phyloP scores from a whole-genome alignment of 2,888 invertebrate genomes.

The Cerastis leucographa region DNA sequence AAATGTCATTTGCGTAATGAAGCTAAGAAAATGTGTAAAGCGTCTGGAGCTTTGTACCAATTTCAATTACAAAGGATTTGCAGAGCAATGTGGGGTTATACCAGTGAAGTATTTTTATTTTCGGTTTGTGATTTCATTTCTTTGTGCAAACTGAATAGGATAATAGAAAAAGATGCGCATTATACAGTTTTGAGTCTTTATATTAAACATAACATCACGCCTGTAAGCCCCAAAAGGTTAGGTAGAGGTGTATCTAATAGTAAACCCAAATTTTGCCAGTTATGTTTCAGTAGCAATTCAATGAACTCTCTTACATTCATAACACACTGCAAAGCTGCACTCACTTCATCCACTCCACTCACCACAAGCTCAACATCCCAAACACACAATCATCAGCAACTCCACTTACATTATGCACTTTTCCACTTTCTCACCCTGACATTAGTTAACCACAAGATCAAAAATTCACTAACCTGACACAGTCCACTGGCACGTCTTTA shows the following conservation, averaged over 20 bases:
- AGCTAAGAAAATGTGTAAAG: constrained; percentile 58
- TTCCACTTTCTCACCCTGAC: too few relatives aligned
- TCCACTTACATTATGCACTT: too few relatives aligned
- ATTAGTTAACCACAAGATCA: too few relatives aligned
- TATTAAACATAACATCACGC: neutral
- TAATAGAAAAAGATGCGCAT: neutral
- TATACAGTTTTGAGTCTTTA: neutral
- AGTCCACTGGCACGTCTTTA: too few relatives aligned
- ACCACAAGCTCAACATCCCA: too few relatives aligned
- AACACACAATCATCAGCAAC: too few relatives aligned
- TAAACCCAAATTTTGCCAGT: neutral
- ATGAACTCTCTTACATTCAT: too few relatives aligned
- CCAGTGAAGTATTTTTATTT: constrained; percentile 23
- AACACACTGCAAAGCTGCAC: too few relatives aligned
- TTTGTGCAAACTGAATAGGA: neutral
- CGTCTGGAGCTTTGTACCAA: constrained; percentile 43
- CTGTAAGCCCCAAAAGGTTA: neutral
- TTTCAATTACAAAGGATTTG: constrained; percentile 60
- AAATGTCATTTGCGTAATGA: constrained; percentile 64
- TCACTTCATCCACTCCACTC: too few relatives aligned
- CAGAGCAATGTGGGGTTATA: constrained; percentile 13
- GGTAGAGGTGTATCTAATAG: neutral
- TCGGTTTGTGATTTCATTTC: constrained; percentile 24
- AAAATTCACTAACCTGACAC: too few relatives aligned
- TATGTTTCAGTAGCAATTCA: neutral